Evolutionary conservation across 2,113 vertebrate species (phyloP).

Genomic region (Amia ocellicauda): DNA sequence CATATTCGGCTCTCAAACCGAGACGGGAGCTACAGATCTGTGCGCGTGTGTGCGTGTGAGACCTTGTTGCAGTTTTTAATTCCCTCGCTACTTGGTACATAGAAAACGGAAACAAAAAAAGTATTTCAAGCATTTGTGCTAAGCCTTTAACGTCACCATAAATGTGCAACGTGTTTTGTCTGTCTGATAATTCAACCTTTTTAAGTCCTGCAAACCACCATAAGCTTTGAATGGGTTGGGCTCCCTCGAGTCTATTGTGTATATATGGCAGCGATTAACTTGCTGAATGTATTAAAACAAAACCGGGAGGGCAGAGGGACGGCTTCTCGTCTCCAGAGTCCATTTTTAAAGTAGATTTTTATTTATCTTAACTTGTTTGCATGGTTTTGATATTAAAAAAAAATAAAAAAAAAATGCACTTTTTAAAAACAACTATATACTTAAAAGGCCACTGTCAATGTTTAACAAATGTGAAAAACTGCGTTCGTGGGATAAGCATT

Average conservation of each 20-base stretch:
- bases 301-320: neutral
- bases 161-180: neutral
- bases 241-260: neutral
- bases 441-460: constrained; percentile 14
- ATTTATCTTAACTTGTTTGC: constrained; percentile 20
- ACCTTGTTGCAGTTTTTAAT: too few relatives aligned
- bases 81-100: neutral
- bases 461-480: constrained; percentile 15
- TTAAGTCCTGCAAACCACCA: neutral
- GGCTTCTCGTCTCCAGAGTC: constrained; percentile 7
- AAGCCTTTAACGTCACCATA: neutral
- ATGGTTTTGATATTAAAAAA: neutral
- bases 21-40: neutral
- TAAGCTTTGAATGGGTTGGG: constrained; percentile 2
- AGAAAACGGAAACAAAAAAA: neutral
- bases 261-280: constrained; percentile 17
- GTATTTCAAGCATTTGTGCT: neutral
- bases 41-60: too few relatives aligned
- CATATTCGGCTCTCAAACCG: neutral
- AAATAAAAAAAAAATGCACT: constrained; percentile 17
- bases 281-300: constrained; percentile 20
- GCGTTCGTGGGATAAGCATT: constrained; percentile 3
- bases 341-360: constrained; percentile 8
- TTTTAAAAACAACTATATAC: too few relatives aligned
- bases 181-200: neutral